phyloP scores from a whole-genome alignment of 92 coral and sea anemone genomes.

The Phenganax marumi region DNA sequence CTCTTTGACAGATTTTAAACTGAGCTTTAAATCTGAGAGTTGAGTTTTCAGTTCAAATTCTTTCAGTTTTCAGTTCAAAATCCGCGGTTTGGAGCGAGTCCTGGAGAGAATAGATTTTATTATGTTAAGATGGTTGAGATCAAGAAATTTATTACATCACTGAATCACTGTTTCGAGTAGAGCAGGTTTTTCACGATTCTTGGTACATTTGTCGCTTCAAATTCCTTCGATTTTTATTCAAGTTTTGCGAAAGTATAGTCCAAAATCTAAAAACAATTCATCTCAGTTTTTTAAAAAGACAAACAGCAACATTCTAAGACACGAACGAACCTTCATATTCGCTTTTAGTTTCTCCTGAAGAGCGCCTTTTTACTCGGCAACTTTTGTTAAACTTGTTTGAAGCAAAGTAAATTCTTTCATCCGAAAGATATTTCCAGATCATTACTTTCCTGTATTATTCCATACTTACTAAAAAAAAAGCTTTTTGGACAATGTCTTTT shows the following conservation, averaged over 20 bases:
- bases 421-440: neutral
- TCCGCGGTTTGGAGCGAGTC: conserved; percentile 66
- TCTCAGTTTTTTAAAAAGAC: no score
- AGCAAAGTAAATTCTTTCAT: neutral
- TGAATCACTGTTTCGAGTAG: no score
- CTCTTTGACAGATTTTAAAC: conserved; percentile 77
- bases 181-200: no score
- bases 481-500: no score
- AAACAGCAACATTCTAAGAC: no score
- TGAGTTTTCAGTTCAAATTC: conserved; percentile 66
- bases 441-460: no score
- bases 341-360: conserved; percentile 27
- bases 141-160: neutral
- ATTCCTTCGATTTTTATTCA: conserved; percentile 21
- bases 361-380: conserved; percentile 42
- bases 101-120: conserved; percentile 41
- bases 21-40: conserved; percentile 72
- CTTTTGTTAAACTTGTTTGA: conserved; percentile 19
- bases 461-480: no score
- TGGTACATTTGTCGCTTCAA: conserved; percentile 38
- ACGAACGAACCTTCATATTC: conserved; percentile 7
- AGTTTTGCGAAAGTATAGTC: conserved; percentile 24
- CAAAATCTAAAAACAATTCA: conserved; percentile 17
- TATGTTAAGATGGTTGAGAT: neutral
- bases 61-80: conserved; percentile 42